Conservation (phyloP, 1,140 invertebrate species). For the Teleogryllus occipitalis region DNA sequence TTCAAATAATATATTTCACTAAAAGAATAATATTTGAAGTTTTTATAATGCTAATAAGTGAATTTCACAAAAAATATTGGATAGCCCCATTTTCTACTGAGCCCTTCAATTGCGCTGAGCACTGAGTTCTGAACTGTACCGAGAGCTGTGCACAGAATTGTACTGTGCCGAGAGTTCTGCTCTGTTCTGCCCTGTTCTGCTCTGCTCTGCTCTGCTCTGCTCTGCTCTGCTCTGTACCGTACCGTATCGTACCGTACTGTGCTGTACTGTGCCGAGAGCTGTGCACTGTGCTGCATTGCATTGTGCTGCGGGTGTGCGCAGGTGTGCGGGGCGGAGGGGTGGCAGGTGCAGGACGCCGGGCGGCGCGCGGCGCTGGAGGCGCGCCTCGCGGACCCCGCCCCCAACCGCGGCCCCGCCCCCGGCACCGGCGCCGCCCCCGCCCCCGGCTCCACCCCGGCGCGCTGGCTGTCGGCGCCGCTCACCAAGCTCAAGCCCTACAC, state of each 20-base stretch:
- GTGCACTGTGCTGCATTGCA: neutral
- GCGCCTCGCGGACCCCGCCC: neutral
- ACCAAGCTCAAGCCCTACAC: slow-evolving; percentile 48
- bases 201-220: neutral
- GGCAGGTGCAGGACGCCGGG: neutral
- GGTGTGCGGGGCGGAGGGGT: slow-evolving; percentile 2
- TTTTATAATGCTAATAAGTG: too few relatives aligned
- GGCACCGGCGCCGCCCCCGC: too few relatives aligned
- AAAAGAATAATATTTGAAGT: too few relatives aligned
- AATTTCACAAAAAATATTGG: too few relatives aligned
- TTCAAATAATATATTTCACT: too few relatives aligned
- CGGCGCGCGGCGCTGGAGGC: neutral
- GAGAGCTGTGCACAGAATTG: too few relatives aligned
- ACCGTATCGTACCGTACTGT: slow-evolving; percentile 15
- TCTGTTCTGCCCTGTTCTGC: too few relatives aligned
- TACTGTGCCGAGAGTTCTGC: too few relatives aligned
- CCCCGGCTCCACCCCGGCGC: neutral
- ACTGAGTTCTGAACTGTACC: too few relatives aligned
- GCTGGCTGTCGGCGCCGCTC: neutral
- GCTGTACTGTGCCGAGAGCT: slow-evolving; percentile 9
- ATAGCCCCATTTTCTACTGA: too few relatives aligned
- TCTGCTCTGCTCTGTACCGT: neutral
- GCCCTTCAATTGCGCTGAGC: too few relatives aligned
- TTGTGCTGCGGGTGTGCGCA: neutral
- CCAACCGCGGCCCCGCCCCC: too few relatives aligned